Evolutionary conservation across 2,888 invertebrate genomes (phyloP), one percentile per base, ranked within the genome.

Genomic region (Argyra leucocephala): DNA sequence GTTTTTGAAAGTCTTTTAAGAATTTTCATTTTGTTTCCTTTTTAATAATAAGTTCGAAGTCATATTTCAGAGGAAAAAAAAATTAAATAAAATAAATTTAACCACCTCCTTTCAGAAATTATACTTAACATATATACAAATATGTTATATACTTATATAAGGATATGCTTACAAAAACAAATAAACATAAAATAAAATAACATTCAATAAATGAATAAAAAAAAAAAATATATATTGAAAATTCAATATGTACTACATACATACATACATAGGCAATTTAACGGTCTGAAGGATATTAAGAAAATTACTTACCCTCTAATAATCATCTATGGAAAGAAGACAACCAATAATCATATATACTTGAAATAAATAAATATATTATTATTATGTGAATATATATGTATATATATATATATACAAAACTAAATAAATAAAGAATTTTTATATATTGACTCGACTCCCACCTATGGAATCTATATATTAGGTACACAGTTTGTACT

Each of bases 221-320:
- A 48, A 18, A 48, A 18, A 15, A 48, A 48, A 48, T 15, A 31
- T 7, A 48, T 48, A 15, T 48, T 48, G 48, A 18, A 48, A 18
- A 48, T 18, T 48, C 48, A 48, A 48, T 48, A 18, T 18, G 18
- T 48, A 48, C 12, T 18, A 48, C 12, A 48, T 48, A 48, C 48
- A 48, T n/a, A 48, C 48, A 48, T 48, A 48, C 48, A 48, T 48
- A 48, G 48, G 48, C 48, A 48, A 48, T 48, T 48, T 48, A 48
- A 48, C 48, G 48, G 48, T 48, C 48, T 48, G 48, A 15, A 48
- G 48, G 48, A 48, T 48, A 48, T 18, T 1, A 48, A 18, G 48
- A 48, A 48, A 48, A 48, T 48, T 48, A 48, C 48, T 18, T 18
- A 5, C 2, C 18, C 18, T 15, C 48, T 48, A n/a, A n/a, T n/a